These are phyloP conservation scores for Pangasius macronema DNA, from an alignment of 2,797 vertebrate species.

Conservation along the genomic window DNA sequence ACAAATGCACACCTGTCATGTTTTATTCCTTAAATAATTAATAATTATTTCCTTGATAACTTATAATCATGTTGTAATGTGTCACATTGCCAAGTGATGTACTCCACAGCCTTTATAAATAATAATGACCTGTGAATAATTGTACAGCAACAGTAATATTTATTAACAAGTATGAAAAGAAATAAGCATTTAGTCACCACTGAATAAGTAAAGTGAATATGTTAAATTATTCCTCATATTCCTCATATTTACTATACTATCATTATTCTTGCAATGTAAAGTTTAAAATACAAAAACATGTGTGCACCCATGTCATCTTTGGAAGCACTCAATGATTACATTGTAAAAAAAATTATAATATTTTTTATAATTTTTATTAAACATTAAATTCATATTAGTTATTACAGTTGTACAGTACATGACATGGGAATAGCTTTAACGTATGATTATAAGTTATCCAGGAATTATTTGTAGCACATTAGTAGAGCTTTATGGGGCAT, in stretches of 20 bases:
- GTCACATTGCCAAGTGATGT: background rate
- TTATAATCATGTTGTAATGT: background rate
- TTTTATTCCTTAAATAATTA: background rate
- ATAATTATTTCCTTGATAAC: background rate
- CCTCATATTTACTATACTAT: background rate
- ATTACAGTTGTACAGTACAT: background rate
- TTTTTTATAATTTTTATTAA: background rate
- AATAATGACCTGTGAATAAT: background rate
- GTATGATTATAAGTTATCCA: background rate
- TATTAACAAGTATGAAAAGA: background rate
- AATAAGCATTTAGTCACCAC: background rate
- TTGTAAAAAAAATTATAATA: background rate
- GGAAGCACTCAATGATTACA: background rate
- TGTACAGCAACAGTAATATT: background rate
- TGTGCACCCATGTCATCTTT: background rate
- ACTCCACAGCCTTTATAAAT: background rate
- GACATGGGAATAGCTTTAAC: background rate
- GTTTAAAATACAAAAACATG: background rate
- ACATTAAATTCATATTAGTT: background rate
- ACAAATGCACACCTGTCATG: background rate
- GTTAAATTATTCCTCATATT: background rate
- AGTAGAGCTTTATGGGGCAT: background rate
- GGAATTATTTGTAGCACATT: background rate
- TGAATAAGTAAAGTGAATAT: background rate
- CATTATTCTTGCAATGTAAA: background rate